Base-by-base conservation (phyloP, 2,113 vertebrate species). In the Regulus satrapa region DNA sequence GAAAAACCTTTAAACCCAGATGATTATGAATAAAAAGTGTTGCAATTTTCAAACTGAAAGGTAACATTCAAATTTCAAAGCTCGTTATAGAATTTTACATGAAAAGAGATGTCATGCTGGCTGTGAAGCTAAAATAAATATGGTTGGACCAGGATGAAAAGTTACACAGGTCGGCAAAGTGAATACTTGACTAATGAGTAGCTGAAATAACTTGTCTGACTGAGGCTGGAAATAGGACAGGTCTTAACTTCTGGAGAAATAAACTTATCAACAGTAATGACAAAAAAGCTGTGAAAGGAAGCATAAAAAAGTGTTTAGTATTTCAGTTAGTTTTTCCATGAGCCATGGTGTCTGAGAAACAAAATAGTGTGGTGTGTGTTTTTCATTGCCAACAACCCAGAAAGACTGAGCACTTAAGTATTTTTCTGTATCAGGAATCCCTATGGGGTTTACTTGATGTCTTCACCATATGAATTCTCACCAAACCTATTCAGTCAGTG, bases 261-360 rank as follows among this genome's bases (percentile, higher is more conserved):
- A 96, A 94, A 94, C 84, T 95, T 94, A 92, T 93, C 95, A 94
- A 90, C 95, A 85, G 58, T 89, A 92, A 79, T 92, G 95, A 96
- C 85, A 96, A 85, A 95, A 96, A 94, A 89, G 69, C 92, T 95
- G 94, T 75, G 88, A 96, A 95, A 90, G 88, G 88, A 95, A 97
- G 71, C 82, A 90, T 94, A 85, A 96, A 94, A 94, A 86, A 82
- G 69, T 89, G 77, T 96, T 95, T 94, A 94, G 86, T 89, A 89
- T 94, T 97, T 79, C 76, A 76, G 82, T 62, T 95, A 54, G 73
- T 92, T 96, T 97, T 95, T 92, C 86, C 73, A 1, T 81, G 89
- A 95, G 81, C 86, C 52, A 5, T 68, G 28, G 54, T 31, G 71
- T 95, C 88, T 92, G 81, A 92, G 93, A 84, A 84, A 87, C 84